Conservation (phyloP, 2,888 invertebrate species). For the Acrocyrtus sp. region DNA sequence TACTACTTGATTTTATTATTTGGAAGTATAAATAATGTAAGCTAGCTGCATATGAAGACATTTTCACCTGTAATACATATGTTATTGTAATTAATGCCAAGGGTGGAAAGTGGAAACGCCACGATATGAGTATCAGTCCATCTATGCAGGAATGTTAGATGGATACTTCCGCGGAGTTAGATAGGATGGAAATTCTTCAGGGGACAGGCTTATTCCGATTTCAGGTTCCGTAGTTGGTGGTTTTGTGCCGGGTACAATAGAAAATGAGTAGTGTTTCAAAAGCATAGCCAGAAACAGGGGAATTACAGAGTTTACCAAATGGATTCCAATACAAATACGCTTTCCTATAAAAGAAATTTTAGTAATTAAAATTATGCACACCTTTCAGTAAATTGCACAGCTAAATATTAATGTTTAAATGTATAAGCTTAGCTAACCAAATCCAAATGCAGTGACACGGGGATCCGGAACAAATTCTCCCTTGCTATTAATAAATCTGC, state of each 20-base stretch:
- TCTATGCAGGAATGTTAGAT: background rate
- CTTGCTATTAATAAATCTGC: conserved; percentile 50
- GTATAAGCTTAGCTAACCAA: conserved; percentile 38
- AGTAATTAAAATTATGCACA: background rate
- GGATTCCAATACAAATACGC: conserved; percentile 45
- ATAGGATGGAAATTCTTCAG: conserved; percentile 24
- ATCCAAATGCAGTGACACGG: conserved; percentile 46
- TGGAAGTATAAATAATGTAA: too few relatives aligned
- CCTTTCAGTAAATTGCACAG: background rate
- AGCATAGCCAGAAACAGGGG: conserved; percentile 36
- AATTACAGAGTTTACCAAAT: conserved; percentile 34
- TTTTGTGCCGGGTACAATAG: conserved; percentile 29
- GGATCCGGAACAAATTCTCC: conserved; percentile 48
- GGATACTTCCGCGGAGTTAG: conserved; percentile 4
- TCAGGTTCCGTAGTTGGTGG: conserved; percentile 44
- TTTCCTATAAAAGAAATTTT: conserved; percentile 29
- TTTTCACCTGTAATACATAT: too few relatives aligned
- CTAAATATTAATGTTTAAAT: background rate
- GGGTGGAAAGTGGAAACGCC: too few relatives aligned
- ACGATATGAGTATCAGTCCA: too few relatives aligned
- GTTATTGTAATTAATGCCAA: too few relatives aligned
- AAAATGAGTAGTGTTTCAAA: conserved; percentile 37
- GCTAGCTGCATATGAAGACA: too few relatives aligned
- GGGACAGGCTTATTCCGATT: conserved; percentile 46
- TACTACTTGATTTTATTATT: too few relatives aligned